Conservation (phyloP, 2,797 vertebrate genomes). For the Neosilurus hyrtlii region DNA sequence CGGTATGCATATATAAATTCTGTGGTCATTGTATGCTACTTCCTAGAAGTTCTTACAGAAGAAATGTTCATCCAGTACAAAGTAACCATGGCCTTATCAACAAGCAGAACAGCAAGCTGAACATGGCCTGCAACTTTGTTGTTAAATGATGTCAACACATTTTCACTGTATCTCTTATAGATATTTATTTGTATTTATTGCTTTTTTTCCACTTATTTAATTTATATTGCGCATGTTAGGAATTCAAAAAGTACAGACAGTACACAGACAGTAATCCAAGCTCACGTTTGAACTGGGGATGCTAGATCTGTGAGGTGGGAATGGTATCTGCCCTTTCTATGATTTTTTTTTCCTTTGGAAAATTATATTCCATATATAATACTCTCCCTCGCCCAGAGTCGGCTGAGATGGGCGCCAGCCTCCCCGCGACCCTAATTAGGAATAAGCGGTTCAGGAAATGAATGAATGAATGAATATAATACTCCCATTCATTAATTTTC, state of each 20-base stretch:
- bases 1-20: neutral
- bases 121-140: conserved; percentile 13
- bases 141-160: conserved; percentile 3
- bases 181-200: neutral
- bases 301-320: neutral
- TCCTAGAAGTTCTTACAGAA: neutral
- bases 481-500: too few species aligned
- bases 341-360: neutral
- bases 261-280: neutral
- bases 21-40: neutral
- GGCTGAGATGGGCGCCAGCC: too few species aligned
- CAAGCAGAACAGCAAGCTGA: neutral
- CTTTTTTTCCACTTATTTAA: neutral
- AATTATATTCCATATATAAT: neutral
- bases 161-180: neutral
- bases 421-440: too few species aligned
- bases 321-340: neutral
- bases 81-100: neutral
- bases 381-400: too few species aligned
- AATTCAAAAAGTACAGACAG: neutral
- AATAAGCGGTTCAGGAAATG: too few species aligned
- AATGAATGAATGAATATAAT: too few species aligned
- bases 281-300: neutral
- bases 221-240: neutral
- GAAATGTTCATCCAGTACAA: neutral